Conservation (phyloP, 2,888 invertebrate species). For the Chymomyza fuscimana region DNA sequence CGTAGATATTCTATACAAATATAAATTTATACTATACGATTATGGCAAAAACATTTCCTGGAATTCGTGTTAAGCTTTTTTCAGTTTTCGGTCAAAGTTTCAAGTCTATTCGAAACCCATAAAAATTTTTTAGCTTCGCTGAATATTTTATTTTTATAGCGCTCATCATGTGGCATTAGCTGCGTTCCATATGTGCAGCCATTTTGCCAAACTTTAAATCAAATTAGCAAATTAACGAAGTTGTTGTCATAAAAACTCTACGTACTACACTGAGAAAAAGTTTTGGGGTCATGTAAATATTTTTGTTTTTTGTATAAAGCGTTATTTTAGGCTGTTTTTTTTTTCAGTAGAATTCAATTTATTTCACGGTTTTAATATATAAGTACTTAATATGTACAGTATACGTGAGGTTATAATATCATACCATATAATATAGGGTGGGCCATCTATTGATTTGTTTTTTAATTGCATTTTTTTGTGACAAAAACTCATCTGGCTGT, state of each 20-base stretch:
- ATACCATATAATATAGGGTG: no score
- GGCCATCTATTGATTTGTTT: no score
- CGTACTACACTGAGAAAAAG: neutral
- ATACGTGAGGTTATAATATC: no score
- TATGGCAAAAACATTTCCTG: neutral
- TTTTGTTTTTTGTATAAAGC: no score
- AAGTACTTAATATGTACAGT: no score
- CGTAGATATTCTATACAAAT: neutral
- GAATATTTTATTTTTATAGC: conserved; percentile 42
- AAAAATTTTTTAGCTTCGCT: conserved; percentile 38
- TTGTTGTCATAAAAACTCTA: conserved; percentile 67
- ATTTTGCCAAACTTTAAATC: conserved; percentile 33
- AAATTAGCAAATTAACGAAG: conserved; percentile 73
- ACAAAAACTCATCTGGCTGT: no score
- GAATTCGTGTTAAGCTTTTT: neutral
- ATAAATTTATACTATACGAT: neutral
- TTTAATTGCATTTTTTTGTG: no score
- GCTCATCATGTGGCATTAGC: conserved; percentile 53
- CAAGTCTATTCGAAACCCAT: conserved; percentile 53
- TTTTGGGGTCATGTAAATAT: neutral
- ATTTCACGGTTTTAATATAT: no score
- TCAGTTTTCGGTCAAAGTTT: neutral
- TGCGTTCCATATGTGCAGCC: conserved; percentile 59
- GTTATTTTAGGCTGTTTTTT: no score
- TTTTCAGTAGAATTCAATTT: no score